Evolutionary conservation across 2,888 invertebrate genomes (phyloP), one percentile per base, ranked within the genome.

Genomic region (Polymixis flavicincta): DNA sequence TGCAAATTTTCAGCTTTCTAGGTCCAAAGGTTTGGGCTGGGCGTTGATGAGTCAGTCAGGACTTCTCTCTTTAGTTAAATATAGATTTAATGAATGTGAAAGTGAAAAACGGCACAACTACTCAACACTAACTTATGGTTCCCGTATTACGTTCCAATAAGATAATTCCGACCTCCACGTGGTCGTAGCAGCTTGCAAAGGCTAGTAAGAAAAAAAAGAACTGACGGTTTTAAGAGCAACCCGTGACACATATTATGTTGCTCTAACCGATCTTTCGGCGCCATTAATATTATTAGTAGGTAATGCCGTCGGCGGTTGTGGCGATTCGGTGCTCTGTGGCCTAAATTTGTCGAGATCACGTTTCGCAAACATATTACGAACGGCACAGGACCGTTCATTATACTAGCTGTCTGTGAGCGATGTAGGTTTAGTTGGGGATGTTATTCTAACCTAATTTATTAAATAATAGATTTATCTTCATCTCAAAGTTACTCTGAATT

Each of bases 301-400:
- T 19, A 57, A 9, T 57, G 28, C 19, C 19, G 28, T 28, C 32
- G 22, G 45, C 19, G 7, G 14, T n/a, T n/a, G 37, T 22, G 37
- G 28, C 14, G 48, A 22, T 28, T 50, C 65, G 6, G 22, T 28
- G 50, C 9, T 50, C 65, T 65, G 17, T 65, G 65, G 48, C 22
- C 17, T 52, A 17, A n/a, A 25, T 25, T n/a, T 68, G 55, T 32
- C 42, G 28, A 65, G 60, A 65, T 74, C 74, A 82, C 82, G 82
- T 84, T 80, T 71, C 57, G 42, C 71, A 69, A 74, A 74, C 84
- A 71, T 52, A 84, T 69, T 65, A 61, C 64, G 37, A 79, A 61
- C 17, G 37, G 45, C 17, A 22, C 48, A 25, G 60, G 55, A 55
- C 42, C 65, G 68, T 82, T 68, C 67, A 78, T 78, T 73, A 71